Evolutionary conservation across 2,797 vertebrate species (phyloP).

Genomic region (Galagoides demidoff): DNA sequence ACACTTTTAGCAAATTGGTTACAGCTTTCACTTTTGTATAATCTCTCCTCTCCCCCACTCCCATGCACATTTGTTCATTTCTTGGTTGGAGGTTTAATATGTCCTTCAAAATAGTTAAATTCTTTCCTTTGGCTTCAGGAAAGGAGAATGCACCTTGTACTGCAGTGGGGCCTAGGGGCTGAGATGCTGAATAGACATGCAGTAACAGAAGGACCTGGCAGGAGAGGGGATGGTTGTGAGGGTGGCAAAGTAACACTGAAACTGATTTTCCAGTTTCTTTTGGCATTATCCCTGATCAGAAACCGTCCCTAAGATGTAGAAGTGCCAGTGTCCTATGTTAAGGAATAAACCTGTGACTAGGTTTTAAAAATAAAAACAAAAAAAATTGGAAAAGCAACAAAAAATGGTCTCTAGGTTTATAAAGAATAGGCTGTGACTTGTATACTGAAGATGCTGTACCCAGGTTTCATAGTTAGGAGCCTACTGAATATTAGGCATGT

Average conservation of each 20-base stretch:
- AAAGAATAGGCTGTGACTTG: not conserved
- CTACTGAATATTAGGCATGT: not conserved
- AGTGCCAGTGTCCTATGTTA: not conserved
- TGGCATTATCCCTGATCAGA: not conserved
- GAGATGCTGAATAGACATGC: not conserved
- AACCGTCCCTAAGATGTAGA: not conserved
- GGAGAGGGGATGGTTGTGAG: too few relatives aligned
- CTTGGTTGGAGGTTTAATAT: not conserved
- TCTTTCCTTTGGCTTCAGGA: not conserved
- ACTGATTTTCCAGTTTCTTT: not conserved
- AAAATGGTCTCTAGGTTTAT: not conserved
- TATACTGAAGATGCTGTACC: not conserved
- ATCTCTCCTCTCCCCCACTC: not conserved
- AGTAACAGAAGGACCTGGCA: not conserved
- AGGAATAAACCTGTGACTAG: not conserved
- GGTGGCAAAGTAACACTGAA: not conserved
- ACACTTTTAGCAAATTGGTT: not conserved
- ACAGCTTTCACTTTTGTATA: not conserved
- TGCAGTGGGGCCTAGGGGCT: not conserved
- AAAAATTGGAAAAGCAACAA: not conserved
- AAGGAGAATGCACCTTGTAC: not conserved
- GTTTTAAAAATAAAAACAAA: not conserved
- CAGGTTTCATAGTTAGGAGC: not conserved
- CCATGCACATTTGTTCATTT: not conserved
- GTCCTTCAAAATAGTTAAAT: not conserved